Evolutionary conservation across 2,113 vertebrate species (phyloP).

Genomic region (Dasyprocta punctata): DNA sequence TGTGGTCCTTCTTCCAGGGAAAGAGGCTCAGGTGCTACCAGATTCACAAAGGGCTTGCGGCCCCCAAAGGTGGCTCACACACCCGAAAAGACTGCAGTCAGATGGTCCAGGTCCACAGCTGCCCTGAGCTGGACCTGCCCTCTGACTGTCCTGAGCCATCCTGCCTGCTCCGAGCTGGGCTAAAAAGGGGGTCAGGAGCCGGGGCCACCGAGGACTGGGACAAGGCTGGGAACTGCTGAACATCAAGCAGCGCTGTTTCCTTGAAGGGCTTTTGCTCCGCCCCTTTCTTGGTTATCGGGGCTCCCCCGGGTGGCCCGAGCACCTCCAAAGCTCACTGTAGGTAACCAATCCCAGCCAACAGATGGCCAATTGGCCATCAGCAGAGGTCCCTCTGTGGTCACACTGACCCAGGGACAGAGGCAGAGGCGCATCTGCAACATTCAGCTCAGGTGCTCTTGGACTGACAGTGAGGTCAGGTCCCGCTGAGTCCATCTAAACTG

Average conservation of each 20-base stretch:
- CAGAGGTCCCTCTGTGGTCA: not conserved
- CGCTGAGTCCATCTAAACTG: too few species aligned
- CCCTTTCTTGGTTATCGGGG: not conserved
- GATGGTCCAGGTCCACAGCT: too few species aligned
- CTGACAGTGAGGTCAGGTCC: too few species aligned
- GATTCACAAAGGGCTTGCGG: not conserved
- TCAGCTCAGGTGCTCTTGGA: not conserved
- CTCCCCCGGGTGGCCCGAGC: not conserved
- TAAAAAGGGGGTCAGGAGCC: not conserved
- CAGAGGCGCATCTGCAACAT: accelerated
- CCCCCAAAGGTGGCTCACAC: accelerated
- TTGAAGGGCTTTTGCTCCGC: accelerated
- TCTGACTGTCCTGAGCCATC: not conserved
- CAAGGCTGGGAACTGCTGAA: not conserved
- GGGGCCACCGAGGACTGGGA: too few species aligned
- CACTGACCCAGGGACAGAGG: accelerated
- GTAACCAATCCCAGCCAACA: not conserved
- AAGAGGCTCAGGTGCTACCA: not conserved
- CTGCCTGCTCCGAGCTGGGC: too few species aligned
- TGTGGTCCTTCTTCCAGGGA: accelerated
- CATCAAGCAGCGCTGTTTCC: not conserved
- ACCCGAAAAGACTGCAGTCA: too few species aligned
- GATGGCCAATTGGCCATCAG: not conserved
- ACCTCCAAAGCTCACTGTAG: accelerated
- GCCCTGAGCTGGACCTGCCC: accelerated